A percentile compares a stretch with the other conserved stretches of the same genome.
These are phyloP conservation scores for Ericerus pela DNA, from an alignment of 1,140 invertebrate species.

Conservation along the genomic window DNA sequence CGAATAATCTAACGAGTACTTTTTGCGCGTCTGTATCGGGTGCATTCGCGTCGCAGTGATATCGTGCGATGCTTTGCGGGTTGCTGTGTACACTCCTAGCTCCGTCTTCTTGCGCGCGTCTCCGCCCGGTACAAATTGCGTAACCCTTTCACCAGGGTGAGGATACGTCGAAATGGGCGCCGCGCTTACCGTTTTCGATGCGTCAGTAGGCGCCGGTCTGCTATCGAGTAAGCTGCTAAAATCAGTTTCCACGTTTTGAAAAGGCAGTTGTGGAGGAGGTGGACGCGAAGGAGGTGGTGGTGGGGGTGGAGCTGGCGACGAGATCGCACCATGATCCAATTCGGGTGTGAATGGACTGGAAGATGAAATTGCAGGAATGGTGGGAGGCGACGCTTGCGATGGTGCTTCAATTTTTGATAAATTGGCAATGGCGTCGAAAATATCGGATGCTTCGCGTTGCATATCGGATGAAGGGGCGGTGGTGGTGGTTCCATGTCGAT, in stretches of 20 bases:
- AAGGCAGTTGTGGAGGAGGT: constrained; percentile 54
- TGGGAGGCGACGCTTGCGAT: not conserved
- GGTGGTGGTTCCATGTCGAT: not conserved
- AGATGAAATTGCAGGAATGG: not conserved
- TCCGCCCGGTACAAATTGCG: not conserved
- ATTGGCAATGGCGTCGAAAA: constrained; percentile 4
- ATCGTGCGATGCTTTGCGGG: not conserved
- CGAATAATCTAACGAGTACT: not conserved
- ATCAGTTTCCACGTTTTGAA: constrained; percentile 35
- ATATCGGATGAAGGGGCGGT: not conserved
- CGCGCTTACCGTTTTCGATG: not conserved
- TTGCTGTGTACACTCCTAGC: not conserved
- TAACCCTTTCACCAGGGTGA: too few species aligned
- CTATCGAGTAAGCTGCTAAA: not conserved
- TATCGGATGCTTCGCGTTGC: not conserved
- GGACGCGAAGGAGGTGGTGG: constrained; percentile 36
- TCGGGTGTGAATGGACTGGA: constrained; percentile 76
- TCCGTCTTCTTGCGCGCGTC: not conserved
- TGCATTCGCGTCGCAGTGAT: not conserved
- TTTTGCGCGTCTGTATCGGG: not conserved
- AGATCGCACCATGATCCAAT: constrained; percentile 50
- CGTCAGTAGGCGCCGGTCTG: not conserved
- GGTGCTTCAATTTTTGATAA: not conserved
- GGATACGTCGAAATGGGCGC: too few species aligned
- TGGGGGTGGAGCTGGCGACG: constrained; percentile 63